phyloP scores from a whole-genome alignment of 2,888 invertebrate species.

The Druceiella hillmani region DNA sequence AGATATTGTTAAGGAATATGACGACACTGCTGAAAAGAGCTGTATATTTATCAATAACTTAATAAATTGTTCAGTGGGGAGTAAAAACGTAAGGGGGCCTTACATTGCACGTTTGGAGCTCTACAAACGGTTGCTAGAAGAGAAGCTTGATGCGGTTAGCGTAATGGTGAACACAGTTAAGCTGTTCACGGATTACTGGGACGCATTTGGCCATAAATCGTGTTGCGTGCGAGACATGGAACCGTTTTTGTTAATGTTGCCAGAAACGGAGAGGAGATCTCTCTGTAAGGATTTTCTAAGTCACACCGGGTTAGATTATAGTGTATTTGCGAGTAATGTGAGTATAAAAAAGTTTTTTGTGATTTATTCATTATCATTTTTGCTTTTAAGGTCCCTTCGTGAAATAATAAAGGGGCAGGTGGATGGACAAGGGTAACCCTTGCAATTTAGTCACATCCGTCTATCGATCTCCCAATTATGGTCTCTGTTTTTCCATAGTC shows the following conservation, averaged over 20 bases:
- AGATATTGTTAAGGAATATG: constrained; percentile 27
- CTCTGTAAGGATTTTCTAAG: constrained; percentile 55
- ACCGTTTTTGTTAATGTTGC: constrained; percentile 65
- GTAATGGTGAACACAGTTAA: constrained; percentile 61
- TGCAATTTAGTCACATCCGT: too few relatives aligned
- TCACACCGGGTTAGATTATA: constrained; percentile 59
- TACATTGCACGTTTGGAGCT: constrained; percentile 79
- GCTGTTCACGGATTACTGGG: constrained; percentile 72
- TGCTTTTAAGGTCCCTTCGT: too few relatives aligned
- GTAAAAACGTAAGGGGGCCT: constrained; percentile 66
- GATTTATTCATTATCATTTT: too few relatives aligned
- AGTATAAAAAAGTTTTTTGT: too few relatives aligned
- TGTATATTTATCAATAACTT: constrained; percentile 45
- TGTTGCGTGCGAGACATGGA: constrained; percentile 83
- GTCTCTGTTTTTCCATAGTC: too few relatives aligned
- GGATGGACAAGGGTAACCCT: too few relatives aligned
- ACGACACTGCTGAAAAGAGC: constrained; percentile 44
- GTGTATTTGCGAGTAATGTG: constrained; percentile 58
- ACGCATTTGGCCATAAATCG: constrained; percentile 77
- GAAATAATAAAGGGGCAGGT: too few relatives aligned
- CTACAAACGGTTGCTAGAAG: constrained; percentile 54
- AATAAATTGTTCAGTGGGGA: constrained; percentile 43
- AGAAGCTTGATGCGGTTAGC: constrained; percentile 46
- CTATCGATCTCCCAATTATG: too few relatives aligned
- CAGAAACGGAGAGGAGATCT: constrained; percentile 55